Evolutionary conservation across 2,113 vertebrate genomes (phyloP).

Genomic region (Chrysemys picta): DNA sequence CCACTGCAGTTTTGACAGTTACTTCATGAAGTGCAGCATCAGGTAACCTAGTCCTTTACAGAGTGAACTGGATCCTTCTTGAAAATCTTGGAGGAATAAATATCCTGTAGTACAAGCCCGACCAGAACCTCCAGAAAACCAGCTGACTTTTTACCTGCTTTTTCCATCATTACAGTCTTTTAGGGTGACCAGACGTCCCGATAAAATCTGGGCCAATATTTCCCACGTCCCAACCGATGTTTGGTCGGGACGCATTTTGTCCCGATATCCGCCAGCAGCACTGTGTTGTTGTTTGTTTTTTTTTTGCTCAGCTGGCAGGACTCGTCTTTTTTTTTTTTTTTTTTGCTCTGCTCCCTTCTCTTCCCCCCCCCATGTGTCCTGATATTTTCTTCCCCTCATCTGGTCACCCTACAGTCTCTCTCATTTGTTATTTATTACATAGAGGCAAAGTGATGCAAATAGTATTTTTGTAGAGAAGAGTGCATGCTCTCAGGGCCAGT

Average conservation of each 20-base stretch:
- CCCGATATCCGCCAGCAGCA: too few species aligned
- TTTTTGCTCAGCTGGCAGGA: too few species aligned
- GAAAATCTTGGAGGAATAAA: background rate
- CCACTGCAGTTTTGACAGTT: fast-evolving
- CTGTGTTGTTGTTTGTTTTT: too few species aligned
- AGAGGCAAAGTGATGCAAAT: background rate
- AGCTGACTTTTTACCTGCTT: background rate
- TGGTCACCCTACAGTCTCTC: background rate
- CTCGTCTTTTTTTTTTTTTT: too few species aligned
- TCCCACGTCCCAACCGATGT: too few species aligned
- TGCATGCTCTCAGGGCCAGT: background rate
- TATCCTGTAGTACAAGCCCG: background rate
- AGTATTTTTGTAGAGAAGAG: background rate
- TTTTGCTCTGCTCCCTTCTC: too few species aligned
- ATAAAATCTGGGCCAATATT: too few species aligned
- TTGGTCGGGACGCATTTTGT: too few species aligned
- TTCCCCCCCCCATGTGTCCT: too few species aligned
- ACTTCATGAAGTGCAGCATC: background rate
- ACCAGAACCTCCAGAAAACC: background rate
- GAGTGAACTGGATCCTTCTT: background rate
- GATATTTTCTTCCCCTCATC: too few species aligned
- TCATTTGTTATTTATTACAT: background rate
- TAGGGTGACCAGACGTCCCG: too few species aligned
- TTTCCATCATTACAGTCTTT: background rate
- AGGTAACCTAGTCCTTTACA: background rate